Conservation (phyloP, 2,113 vertebrate species). For the Onychorhynchus coronatus region DNA sequence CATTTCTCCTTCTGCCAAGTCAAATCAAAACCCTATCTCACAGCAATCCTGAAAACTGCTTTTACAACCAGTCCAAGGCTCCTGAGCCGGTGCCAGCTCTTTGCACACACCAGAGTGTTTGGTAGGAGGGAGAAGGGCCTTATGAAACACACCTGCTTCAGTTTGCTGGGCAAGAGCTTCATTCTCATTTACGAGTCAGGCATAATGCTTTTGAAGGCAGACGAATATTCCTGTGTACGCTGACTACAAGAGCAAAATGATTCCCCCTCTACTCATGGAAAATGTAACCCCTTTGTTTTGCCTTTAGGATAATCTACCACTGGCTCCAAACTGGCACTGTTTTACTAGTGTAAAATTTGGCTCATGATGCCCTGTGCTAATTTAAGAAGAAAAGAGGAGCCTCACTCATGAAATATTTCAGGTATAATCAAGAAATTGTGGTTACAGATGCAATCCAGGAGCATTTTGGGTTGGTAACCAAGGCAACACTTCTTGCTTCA, state of each 20-base stretch:
- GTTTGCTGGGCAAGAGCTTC: not conserved
- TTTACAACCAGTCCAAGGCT: not conserved
- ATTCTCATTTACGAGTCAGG: not conserved
- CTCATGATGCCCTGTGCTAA: not conserved
- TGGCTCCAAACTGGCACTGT: not conserved
- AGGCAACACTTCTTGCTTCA: constrained; percentile 68
- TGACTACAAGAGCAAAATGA: not conserved
- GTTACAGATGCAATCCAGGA: constrained; percentile 53
- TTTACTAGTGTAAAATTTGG: constrained; percentile 41
- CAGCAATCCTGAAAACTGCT: not conserved
- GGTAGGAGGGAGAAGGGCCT: not conserved
- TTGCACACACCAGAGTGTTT: not conserved
- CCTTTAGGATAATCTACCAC: not conserved
- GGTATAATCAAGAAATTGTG: constrained; percentile 54
- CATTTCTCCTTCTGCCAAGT: constrained; percentile 54
- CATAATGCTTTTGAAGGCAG: not conserved
- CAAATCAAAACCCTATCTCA: not conserved
- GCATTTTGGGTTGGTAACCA: constrained; percentile 74
- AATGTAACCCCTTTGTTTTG: not conserved
- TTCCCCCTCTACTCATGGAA: not conserved
- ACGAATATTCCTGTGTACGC: not conserved
- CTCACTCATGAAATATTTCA: constrained; percentile 3
- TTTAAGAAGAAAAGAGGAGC: not conserved
- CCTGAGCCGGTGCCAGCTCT: not conserved
- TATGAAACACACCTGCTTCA: not conserved